Percentiles rank a stretch among this genome's conserved stretches.
These are phyloP conservation scores for Megaustenia siamemsis DNA, from an alignment of 2,888 invertebrate genomes.

Conservation along the genomic window DNA sequence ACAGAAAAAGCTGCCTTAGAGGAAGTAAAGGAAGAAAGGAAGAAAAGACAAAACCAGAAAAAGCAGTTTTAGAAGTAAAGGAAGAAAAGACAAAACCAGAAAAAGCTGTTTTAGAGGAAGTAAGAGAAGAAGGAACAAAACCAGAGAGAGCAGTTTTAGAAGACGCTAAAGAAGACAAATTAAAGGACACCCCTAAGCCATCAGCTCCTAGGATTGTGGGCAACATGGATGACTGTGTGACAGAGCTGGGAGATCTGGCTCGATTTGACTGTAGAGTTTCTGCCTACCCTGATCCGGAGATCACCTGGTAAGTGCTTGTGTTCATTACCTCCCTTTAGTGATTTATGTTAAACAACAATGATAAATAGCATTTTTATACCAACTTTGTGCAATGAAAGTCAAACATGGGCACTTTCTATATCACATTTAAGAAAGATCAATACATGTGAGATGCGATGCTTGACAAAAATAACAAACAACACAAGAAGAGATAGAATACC, in stretches of 20 bases:
- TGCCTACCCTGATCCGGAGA: constrained; percentile 77
- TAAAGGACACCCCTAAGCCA: background rate
- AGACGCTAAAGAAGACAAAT: constrained; percentile 21
- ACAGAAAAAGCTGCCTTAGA: background rate
- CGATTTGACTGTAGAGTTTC: constrained; percentile 77
- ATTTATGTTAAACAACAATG: too few species aligned
- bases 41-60: background rate
- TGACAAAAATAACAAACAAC: too few species aligned
- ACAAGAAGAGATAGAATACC: too few species aligned
- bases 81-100: constrained; percentile 10
- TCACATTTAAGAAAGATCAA: too few species aligned
- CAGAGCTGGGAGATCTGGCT: constrained; percentile 71
- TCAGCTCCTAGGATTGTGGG: constrained; percentile 66
- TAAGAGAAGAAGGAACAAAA: background rate
- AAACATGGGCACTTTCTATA: too few species aligned
- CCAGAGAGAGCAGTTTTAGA: constrained; percentile 14
- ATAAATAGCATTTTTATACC: too few species aligned
- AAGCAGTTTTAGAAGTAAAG: background rate
- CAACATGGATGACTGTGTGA: constrained; percentile 73
- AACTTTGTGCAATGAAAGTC: too few species aligned
- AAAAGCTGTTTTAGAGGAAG: too few species aligned
- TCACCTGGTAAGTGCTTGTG: constrained; percentile 78
- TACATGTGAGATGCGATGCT: too few species aligned
- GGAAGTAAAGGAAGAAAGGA: background rate
- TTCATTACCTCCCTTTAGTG: too few species aligned